These are phyloP conservation scores for Apogon talboti DNA, from an alignment of 2,797 vertebrate species.

Conservation along the genomic window DNA sequence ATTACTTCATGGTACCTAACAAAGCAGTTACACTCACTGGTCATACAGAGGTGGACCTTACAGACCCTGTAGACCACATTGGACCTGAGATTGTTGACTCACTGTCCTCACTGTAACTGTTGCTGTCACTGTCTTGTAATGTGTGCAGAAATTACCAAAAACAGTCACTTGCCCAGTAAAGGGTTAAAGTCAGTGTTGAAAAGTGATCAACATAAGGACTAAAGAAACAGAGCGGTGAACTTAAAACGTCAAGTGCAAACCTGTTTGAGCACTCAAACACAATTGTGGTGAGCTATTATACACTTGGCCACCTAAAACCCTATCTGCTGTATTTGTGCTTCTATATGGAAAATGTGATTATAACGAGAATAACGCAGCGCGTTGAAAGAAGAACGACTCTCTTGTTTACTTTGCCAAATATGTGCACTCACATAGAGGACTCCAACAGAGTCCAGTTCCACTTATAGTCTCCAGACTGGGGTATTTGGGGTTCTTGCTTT, in stretches of 20 bases:
- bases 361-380: conserved; percentile 47
- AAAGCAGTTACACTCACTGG: too few species aligned
- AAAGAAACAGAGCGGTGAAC: background rate
- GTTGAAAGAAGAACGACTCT: conserved; percentile 51
- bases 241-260: background rate
- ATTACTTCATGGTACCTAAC: too few species aligned
- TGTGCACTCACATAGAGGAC: conserved; percentile 56
- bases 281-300: conserved; percentile 6
- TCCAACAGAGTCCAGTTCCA: conserved; percentile 37
- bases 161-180: too few species aligned
- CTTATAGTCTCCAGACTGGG: conserved; percentile 40
- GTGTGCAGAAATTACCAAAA: too few species aligned
- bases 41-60: too few species aligned
- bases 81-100: too few species aligned
- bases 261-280: background rate
- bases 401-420: conserved; percentile 60
- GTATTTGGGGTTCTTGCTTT: conserved; percentile 43
- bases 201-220: conserved; percentile 23
- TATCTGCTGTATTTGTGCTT: conserved; percentile 37
- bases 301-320: conserved; percentile 22
- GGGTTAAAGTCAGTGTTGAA: conserved; percentile 38
- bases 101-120: too few species aligned
- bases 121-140: too few species aligned
- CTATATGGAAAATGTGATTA: conserved; percentile 43
- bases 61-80: too few species aligned